These are phyloP conservation scores for Trichogramma pretiosum DNA, from an alignment of 1,140 invertebrate genomes.

Conservation along the genomic window DNA sequence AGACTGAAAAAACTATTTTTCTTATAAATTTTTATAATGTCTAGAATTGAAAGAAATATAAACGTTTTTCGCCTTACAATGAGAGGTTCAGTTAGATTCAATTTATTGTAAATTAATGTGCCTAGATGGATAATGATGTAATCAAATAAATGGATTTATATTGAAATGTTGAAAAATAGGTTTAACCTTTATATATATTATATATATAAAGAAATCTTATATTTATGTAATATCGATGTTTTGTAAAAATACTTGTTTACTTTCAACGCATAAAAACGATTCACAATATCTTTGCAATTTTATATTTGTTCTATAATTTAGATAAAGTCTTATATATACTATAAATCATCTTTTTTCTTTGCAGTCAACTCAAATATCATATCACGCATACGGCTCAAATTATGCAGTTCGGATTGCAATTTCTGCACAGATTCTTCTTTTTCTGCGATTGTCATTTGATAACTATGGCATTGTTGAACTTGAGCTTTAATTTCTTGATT, in stretches of 20 bases:
- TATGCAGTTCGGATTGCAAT: conserved; percentile 27
- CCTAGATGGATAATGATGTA: neutral
- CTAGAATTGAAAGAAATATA: neutral
- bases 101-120: neutral
- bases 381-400: conserved; percentile 35
- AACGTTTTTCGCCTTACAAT: neutral
- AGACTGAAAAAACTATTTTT: neutral
- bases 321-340: too few relatives aligned
- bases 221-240: neutral
- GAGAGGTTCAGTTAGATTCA: neutral
- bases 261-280: neutral
- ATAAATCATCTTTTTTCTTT: conserved; percentile 31
- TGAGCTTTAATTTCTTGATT: conserved; percentile 32
- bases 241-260: neutral
- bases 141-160: conserved; percentile 9
- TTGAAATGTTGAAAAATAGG: conserved; percentile 1
- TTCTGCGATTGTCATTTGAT: conserved; percentile 28
- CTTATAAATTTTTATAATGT: conserved; percentile 1
- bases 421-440: conserved; percentile 29
- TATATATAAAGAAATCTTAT: neutral
- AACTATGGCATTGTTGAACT: conserved; percentile 22
- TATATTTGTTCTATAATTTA: neutral
- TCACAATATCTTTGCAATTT: too few relatives aligned
- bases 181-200: neutral
- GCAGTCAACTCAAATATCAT: conserved; percentile 37